Conservation (phyloP, 2,888 invertebrate species). For the Philereme transversata region DNA sequence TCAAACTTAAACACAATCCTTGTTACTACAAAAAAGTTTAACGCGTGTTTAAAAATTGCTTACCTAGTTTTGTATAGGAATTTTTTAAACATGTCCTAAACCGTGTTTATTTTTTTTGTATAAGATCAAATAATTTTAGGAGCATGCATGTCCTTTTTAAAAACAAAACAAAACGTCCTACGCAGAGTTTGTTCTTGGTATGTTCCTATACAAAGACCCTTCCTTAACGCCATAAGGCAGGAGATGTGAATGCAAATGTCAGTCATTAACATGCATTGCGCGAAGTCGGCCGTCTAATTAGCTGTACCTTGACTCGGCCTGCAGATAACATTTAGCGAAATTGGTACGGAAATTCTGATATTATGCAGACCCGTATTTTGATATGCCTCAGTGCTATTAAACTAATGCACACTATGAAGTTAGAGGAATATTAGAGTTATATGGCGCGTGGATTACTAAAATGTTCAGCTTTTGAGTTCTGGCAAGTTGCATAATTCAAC, state of each 20-base stretch:
- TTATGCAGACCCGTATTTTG: conserved; percentile 33
- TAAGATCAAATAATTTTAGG: no score
- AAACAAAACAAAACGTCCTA: no score
- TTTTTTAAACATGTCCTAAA: no score
- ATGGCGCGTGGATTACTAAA: not conserved
- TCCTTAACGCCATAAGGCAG: conserved; percentile 43
- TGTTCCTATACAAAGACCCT: conserved; percentile 25
- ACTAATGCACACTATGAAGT: conserved; percentile 27
- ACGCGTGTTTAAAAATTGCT: no score
- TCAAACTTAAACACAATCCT: no score
- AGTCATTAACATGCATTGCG: conserved; percentile 81
- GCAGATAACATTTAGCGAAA: conserved; percentile 63
- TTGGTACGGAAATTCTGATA: conserved; percentile 55
- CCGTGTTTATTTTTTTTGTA: no score
- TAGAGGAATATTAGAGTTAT: conserved; percentile 13
- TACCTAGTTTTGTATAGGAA: no score
- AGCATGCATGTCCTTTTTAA: no score
- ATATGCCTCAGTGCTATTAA: conserved; percentile 19
- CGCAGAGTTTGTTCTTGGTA: not conserved
- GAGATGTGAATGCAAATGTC: conserved; percentile 76
- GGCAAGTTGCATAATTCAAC: no score
- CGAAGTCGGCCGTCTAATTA: conserved; percentile 79
- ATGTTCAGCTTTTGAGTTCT: no score
- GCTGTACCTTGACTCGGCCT: conserved; percentile 67
- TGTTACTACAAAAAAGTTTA: no score